phyloP scores from a whole-genome alignment of 2,797 vertebrate genomes.

The Tangara arthus region DNA sequence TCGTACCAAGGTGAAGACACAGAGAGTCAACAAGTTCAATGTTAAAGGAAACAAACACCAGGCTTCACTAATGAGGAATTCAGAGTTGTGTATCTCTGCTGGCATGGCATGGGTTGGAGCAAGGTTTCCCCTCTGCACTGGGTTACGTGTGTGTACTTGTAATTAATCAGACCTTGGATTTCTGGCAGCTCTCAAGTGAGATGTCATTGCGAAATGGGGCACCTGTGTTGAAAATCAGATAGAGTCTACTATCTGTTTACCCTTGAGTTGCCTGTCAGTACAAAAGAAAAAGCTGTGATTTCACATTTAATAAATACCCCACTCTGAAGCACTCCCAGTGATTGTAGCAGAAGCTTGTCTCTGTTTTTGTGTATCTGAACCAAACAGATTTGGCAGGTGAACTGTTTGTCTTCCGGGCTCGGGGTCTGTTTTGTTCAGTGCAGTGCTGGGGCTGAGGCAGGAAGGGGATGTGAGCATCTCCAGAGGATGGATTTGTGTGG shows the following conservation, averaged over 20 bases:
- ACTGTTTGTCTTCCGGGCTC: neutral
- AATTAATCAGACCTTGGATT: neutral
- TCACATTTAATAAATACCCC: neutral
- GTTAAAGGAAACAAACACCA: neutral
- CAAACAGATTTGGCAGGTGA: neutral
- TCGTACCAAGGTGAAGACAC: neutral
- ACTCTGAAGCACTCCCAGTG: neutral
- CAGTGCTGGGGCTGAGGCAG: neutral
- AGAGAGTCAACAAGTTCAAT: neutral
- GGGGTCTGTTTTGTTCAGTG: neutral
- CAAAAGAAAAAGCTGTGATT: neutral
- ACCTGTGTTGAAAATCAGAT: neutral
- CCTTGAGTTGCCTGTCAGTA: neutral
- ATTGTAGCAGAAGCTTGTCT: neutral
- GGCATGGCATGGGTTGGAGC: neutral
- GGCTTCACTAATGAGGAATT: neutral
- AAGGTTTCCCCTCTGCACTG: neutral
- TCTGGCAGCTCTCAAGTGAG: neutral
- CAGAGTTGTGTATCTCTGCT: neutral
- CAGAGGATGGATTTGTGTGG: neutral
- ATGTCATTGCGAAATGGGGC: neutral
- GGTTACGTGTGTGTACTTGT: neutral
- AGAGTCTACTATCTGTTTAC: neutral
- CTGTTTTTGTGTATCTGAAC: neutral
- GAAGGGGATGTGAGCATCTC: neutral